Evolutionary conservation across 2,113 vertebrate genomes (phyloP).

Genomic region (Trichechus manatus): DNA sequence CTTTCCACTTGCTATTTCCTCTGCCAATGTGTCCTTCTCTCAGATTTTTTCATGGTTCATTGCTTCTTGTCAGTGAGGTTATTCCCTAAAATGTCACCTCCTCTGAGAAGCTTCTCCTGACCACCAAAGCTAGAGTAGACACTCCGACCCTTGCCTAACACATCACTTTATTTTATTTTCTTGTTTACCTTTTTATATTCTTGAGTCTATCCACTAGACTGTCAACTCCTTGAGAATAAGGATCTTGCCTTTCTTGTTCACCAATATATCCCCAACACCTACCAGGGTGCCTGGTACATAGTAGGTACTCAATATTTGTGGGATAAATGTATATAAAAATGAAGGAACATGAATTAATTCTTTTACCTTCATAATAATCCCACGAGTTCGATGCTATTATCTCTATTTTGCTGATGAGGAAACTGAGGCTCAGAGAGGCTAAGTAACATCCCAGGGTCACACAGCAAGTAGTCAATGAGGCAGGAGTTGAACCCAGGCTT

Average conservation of each 20-base stretch:
- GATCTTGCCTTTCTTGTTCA: slow-evolving; percentile 40
- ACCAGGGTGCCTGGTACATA: background rate
- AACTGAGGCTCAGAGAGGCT: background rate
- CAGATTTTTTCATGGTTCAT: background rate
- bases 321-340: background rate
- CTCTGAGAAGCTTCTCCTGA: slow-evolving; percentile 1
- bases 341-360: background rate
- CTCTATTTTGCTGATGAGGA: background rate
- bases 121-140: background rate
- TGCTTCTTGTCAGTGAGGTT: background rate
- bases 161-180: background rate
- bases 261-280: background rate
- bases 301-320: background rate
- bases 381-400: background rate
- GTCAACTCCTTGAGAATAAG: background rate
- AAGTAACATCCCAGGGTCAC: background rate
- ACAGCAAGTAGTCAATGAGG: background rate
- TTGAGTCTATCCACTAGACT: background rate
- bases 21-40: background rate
- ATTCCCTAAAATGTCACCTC: background rate
- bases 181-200: background rate
- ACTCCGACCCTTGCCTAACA: background rate
- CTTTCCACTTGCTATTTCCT: background rate
- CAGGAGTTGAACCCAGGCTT: background rate
- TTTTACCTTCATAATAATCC: background rate